A percentile compares a stretch with the other conserved stretches of the same genome.
Conservation (phyloP, 2,113 vertebrate species). For the Echinops telfairi region DNA sequence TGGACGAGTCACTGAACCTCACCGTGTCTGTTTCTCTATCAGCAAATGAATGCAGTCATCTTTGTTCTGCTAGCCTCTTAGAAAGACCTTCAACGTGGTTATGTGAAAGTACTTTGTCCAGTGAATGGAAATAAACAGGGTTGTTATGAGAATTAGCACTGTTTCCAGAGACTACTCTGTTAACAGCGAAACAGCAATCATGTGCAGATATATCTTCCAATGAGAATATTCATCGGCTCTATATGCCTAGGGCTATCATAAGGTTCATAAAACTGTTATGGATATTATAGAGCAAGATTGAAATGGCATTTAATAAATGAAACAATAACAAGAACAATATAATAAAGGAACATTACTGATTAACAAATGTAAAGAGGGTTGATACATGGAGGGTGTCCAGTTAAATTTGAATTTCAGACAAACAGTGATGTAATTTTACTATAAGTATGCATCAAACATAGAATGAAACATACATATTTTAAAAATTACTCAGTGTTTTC, state of each 20-base stretch:
- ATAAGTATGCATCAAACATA: background rate
- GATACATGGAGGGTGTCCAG: background rate
- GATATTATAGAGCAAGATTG: background rate
- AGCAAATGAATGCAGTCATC: background rate
- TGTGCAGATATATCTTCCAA: background rate
- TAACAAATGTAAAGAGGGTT: background rate
- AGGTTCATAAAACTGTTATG: background rate
- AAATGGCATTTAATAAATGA: background rate
- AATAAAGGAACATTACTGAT: constrained; percentile 2
- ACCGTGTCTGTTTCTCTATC: background rate
- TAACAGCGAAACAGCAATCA: constrained; percentile 4
- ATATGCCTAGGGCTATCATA: background rate
- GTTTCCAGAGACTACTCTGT: background rate
- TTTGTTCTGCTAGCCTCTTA: background rate
- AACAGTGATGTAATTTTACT: background rate
- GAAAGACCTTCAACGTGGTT: background rate
- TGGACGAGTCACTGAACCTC: background rate
- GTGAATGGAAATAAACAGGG: constrained; percentile 5
- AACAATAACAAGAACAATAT: background rate
- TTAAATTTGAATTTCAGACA: constrained; percentile 31
- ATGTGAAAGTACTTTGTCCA: background rate
- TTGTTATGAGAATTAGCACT: constrained; percentile 5
- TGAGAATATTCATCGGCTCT: background rate
- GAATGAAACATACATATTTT: background rate
- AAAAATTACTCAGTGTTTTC: background rate